Evolutionary conservation across 2,797 vertebrate genomes (phyloP), one percentile per base, ranked within the genome.

Genomic region (Hozukius guyotensis): DNA sequence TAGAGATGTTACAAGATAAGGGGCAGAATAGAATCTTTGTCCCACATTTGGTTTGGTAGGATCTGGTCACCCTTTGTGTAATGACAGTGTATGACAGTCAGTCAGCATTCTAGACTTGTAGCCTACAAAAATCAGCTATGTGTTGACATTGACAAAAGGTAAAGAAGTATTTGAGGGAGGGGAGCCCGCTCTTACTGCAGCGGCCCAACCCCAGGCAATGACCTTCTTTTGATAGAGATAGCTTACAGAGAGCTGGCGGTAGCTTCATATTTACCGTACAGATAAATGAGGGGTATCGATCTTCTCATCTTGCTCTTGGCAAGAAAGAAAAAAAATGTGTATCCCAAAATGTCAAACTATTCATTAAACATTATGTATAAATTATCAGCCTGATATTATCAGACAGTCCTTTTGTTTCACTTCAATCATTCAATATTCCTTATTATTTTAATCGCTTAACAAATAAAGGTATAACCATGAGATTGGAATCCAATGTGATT

Each of bases 61-160:
- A 42, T 42, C 38, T 0, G 0, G 38, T 42, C 2, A 16, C 38
- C 38, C 38, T 42, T 0, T 42, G 38, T 42, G 38, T 0, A 42
- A 42, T 42, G 38, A 42, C 13, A 38, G 36, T 38, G 36, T 38
- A 38, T 38, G 42, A 49, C 46, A 0, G 57, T 18, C 27, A 60
- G 8, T 42, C 27, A 60, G 57, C 27, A 60, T 60, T 29, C 14
- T 42, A 42, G 38, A 42, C 13, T 42, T 42, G 38, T 42, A 42
- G 38, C 38, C 38, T 1, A 42, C 0, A 42, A 5, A 42, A 42
- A 42, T 42, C 57, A 29, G 16, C 27, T 0, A 29, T 0, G 57
- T 60, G 27, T 60, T 18, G 8, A 31, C 16, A 20, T 20, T 16
- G 38, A 16, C 38, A 16, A 42, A 60, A 31, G 14, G 56, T 57